A percentile compares a stretch with the other conserved stretches of the same genome.
Evolutionary conservation across 2,888 invertebrate genomes (phyloP).

Genomic region (Protonemura montana): DNA sequence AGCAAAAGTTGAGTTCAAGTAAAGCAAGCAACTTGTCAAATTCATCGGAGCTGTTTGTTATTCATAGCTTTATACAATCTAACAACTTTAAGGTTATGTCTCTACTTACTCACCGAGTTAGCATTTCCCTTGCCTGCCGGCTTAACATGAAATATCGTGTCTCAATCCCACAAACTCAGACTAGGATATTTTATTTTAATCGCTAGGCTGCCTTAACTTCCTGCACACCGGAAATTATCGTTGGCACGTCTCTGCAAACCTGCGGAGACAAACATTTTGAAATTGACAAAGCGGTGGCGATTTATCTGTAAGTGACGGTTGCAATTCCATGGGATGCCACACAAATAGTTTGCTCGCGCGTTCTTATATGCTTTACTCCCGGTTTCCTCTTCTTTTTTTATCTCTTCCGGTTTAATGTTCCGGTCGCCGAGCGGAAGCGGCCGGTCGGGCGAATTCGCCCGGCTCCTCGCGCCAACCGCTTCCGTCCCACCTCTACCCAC

Average conservation of each 20-base stretch:
- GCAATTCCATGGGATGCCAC: background rate
- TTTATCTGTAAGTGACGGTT: constrained; percentile 14
- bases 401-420: constrained; percentile 34
- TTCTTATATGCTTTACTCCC: constrained; percentile 15
- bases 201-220: background rate
- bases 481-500: constrained; percentile 3
- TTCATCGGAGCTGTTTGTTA: too few species aligned
- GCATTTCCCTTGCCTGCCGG: too few species aligned
- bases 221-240: background rate
- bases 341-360: constrained; percentile 4
- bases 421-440: constrained; percentile 17
- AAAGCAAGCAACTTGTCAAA: too few species aligned
- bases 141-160: too few species aligned
- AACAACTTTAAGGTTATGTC: too few species aligned
- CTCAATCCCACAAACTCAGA: background rate
- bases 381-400: constrained; percentile 20
- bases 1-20: too few species aligned
- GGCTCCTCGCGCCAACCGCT: constrained; percentile 23
- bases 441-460: background rate
- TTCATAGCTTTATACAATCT: too few species aligned
- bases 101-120: too few species aligned
- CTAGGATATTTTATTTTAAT: background rate
- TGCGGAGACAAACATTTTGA: background rate
- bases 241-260: background rate
- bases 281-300: constrained; percentile 19